Base-by-base conservation (phyloP, 1,140 invertebrate species). In the Colletes latitarsis region DNA sequence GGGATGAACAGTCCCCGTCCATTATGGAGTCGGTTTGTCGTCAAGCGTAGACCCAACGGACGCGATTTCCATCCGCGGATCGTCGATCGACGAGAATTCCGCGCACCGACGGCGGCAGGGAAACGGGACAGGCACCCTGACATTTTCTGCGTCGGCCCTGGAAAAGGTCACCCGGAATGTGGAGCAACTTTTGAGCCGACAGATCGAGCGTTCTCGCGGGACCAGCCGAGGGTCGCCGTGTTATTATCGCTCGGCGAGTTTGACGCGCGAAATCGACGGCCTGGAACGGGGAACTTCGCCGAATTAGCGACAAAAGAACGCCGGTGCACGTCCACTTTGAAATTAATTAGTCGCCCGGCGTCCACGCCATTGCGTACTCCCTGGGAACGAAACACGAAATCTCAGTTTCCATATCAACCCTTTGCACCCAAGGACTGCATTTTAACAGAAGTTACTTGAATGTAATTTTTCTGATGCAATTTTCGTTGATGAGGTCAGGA, bases 141-240 rank as follows among this genome's bases (percentile, higher is more conserved):
- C 83, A 83, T 84, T 84, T 30, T 83, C 63, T 17, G 8, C 17
- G 64, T 21, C 73, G 68, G 77, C 72, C 75, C 72, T 53, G 71
- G 69, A 69, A 83, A 84, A 84, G 82, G 82, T 84, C 82, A 84
- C 70, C 30, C 30, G 30, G 74, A 60, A 84, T 84, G 67, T 79
- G 52, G 69, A 82, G 30, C 75, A 74, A 58, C 69, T 72, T 79
- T 82, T 53, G 49, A 73, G 39, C 60, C 64, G 70, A 68, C 64
- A 41, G 69, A 66, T 81, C 72, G 80, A 63, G 62, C 74, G 74
- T 74, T 41, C 72, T 64, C 72, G 46, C 62, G 72, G 46, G 60
- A 74, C 46, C 60, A 9, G 58, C 10, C 9, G 39, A 41, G 68
- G 49, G 68, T 70, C 53, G 30, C 49, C 9, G 6, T 55, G 15